These are phyloP conservation scores for Rhineura floridana DNA, from an alignment of 2,113 vertebrate species.

Conservation along the genomic window DNA sequence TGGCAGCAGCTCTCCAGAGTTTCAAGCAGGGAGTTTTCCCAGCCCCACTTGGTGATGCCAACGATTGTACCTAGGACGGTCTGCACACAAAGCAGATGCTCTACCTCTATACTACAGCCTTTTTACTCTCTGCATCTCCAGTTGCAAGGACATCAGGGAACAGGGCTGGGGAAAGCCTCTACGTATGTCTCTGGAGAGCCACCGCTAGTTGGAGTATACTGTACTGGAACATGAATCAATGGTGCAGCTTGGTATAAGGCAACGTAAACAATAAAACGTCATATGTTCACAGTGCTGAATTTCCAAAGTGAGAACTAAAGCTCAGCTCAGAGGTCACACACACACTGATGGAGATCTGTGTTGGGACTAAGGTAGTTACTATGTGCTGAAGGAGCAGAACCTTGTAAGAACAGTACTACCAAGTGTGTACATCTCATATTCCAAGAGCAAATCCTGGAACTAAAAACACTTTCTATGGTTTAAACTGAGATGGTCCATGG, in stretches of 20 bases:
- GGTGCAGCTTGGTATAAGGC: background rate
- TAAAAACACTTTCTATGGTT: background rate
- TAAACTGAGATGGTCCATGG: background rate
- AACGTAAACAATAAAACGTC: too few species aligned
- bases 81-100: too few species aligned
- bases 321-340: background rate
- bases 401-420: too few species aligned
- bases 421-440: background rate
- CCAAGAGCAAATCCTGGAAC: background rate
- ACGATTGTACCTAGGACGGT: too few species aligned
- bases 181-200: background rate
- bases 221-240: background rate
- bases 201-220: background rate
- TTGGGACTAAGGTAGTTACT: background rate
- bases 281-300: background rate
- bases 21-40: too few species aligned
- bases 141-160: background rate
- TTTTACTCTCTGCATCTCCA: background rate
- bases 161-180: background rate
- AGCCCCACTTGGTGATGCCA: too few species aligned
- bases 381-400: background rate
- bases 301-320: background rate
- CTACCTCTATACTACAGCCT: too few species aligned
- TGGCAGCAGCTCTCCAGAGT: too few species aligned
- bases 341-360: background rate